Percentiles rank a stretch among this genome's conserved stretches.
Evolutionary conservation across 2,888 invertebrate genomes (phyloP).

Genomic region (Amphiduros pacificus): DNA sequence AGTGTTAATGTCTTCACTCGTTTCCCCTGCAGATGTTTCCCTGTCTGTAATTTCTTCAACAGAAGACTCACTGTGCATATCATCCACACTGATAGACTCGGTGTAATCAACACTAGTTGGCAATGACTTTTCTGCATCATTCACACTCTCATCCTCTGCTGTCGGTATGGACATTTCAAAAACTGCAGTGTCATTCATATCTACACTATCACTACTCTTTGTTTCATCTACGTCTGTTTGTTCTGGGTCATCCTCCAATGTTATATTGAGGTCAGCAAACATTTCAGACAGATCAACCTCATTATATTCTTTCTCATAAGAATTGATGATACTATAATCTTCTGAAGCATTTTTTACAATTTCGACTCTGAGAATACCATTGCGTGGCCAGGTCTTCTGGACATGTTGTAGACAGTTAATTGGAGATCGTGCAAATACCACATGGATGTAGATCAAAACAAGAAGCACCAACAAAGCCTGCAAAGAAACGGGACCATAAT

Average conservation of each 20-base stretch:
- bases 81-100: no score
- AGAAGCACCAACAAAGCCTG: constrained; percentile 84
- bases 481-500: no score
- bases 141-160: no score
- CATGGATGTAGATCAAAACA: constrained; percentile 91
- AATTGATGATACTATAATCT: constrained; percentile 78
- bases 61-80: no score
- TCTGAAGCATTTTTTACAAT: constrained; percentile 66
- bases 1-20: no score
- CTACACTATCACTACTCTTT: no score
- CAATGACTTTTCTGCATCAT: no score
- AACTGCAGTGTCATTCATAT: no score
- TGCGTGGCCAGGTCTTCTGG: constrained; percentile 84
- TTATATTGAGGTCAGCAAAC: not conserved
- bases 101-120: no score
- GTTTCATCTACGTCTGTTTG: not conserved
- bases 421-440: constrained; percentile 88
- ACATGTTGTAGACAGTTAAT: constrained; percentile 90
- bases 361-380: constrained; percentile 91
- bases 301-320: constrained; percentile 70
- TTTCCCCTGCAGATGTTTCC: no score
- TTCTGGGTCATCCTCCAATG: not conserved
- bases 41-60: no score
- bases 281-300: constrained; percentile 18
- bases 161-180: no score